A percentile compares a stretch with the other conserved stretches of the same genome.
phyloP scores from a whole-genome alignment of 2,888 invertebrate genomes.

The Patella depressa region DNA sequence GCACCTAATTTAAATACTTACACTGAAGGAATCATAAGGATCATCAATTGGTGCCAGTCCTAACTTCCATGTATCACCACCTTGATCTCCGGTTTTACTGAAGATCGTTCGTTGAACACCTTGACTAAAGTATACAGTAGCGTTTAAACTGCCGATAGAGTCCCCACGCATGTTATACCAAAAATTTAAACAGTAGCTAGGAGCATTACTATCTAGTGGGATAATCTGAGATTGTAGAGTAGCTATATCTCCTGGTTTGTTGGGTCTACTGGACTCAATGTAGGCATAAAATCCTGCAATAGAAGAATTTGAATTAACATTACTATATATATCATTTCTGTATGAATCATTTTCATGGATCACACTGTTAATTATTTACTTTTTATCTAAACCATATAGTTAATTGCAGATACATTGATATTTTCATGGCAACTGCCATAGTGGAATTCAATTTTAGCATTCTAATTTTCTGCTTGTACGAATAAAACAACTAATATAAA shows the following conservation, averaged over 20 bases:
- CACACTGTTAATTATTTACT: too few relatives aligned
- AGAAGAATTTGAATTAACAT: neutral
- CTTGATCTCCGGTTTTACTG: slow-evolving; percentile 44
- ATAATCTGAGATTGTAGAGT: slow-evolving; percentile 52
- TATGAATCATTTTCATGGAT: neutral
- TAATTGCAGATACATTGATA: too few relatives aligned
- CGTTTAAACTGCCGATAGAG: slow-evolving; percentile 55
- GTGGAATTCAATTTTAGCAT: too few relatives aligned
- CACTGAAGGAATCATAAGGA: slow-evolving; percentile 45
- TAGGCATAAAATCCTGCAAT: slow-evolving; percentile 55
- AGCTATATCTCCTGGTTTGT: slow-evolving; percentile 48
- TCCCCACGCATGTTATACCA: slow-evolving; percentile 66
- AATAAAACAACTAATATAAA: too few relatives aligned
- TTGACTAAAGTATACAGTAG: slow-evolving; percentile 40
- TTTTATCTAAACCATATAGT: too few relatives aligned
- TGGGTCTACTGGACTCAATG: slow-evolving; percentile 55
- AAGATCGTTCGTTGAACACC: slow-evolving; percentile 27
- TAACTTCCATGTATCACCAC: slow-evolving; percentile 52
- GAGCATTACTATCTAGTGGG: slow-evolving; percentile 28
- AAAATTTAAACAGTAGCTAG: slow-evolving; percentile 58
- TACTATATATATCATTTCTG: neutral
- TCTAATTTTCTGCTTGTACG: too few relatives aligned
- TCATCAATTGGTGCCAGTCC: slow-evolving; percentile 43
- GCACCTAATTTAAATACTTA: slow-evolving; percentile 29
- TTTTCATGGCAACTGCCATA: too few relatives aligned